These are phyloP conservation scores for Aspidiotus destructor DNA, from an alignment of 2,888 invertebrate genomes.

Conservation along the genomic window DNA sequence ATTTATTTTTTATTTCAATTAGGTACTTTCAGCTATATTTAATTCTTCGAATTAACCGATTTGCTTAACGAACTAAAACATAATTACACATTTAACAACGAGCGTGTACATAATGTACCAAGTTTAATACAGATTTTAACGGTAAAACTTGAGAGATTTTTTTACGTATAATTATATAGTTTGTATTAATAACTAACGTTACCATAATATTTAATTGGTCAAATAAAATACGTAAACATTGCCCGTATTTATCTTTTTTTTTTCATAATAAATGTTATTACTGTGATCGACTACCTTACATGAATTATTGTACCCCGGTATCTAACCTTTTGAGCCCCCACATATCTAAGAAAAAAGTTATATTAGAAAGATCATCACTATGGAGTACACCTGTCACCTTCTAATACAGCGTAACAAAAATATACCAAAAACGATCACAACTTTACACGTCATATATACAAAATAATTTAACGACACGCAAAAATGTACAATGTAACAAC, in stretches of 20 bases:
- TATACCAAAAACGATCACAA: not conserved
- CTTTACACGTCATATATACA: not conserved
- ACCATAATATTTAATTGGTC: constrained; percentile 27
- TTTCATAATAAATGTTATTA: too few relatives aligned
- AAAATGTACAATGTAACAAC: not conserved
- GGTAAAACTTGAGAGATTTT: constrained; percentile 22
- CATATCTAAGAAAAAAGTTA: too few relatives aligned
- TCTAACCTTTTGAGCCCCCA: too few relatives aligned
- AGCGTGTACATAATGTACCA: not conserved
- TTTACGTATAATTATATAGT: constrained; percentile 15
- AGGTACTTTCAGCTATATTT: not conserved
- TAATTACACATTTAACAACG: constrained; percentile 31
- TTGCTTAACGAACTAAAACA: constrained; percentile 22
- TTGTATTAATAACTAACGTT: constrained; percentile 29
- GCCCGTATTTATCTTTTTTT: not conserved
- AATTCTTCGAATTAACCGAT: constrained; percentile 8
- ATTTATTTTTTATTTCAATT: constrained; percentile 5
- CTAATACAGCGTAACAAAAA: too few relatives aligned
- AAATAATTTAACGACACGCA: not conserved
- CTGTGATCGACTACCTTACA: too few relatives aligned
- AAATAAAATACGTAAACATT: constrained; percentile 25
- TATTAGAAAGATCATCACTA: too few relatives aligned
- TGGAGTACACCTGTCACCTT: too few relatives aligned
- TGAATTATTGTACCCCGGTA: too few relatives aligned
- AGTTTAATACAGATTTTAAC: constrained; percentile 16